phyloP scores from a whole-genome alignment of 2,113 vertebrate genomes.

The Alectura lathami region DNA sequence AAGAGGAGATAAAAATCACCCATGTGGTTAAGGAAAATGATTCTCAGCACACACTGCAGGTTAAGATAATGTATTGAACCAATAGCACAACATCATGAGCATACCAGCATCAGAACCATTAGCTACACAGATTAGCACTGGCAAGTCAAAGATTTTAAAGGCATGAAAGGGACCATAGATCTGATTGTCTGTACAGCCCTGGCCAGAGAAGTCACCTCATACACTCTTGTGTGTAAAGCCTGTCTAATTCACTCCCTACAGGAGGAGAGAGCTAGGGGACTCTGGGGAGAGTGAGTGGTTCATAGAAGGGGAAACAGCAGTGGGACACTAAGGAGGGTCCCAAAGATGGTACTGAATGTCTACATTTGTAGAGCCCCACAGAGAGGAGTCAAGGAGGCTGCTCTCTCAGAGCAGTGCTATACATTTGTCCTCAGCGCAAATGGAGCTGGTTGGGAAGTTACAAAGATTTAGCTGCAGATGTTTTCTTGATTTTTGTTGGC shows the following conservation, averaged over 20 bases:
- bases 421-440: background rate
- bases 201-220: background rate
- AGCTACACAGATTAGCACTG: background rate
- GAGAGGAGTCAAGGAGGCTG: background rate
- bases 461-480: background rate
- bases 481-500: background rate
- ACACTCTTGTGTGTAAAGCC: background rate
- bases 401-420: background rate
- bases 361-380: background rate
- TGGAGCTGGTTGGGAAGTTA: background rate
- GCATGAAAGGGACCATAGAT: background rate
- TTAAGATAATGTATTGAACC: conserved; percentile 12
- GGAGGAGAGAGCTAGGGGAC: background rate
- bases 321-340: background rate
- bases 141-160: background rate
- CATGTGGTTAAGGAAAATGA: background rate
- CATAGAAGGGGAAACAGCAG: background rate
- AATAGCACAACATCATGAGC: background rate
- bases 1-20: conserved; percentile 13
- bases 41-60: background rate
- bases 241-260: background rate
- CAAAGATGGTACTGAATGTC: background rate
- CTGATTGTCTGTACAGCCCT: background rate
- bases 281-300: background rate
- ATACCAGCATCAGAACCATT: background rate